Evolutionary conservation across 2,113 vertebrate genomes (phyloP), one percentile per base, ranked within the genome.

Genomic region (Aix galericulata): DNA sequence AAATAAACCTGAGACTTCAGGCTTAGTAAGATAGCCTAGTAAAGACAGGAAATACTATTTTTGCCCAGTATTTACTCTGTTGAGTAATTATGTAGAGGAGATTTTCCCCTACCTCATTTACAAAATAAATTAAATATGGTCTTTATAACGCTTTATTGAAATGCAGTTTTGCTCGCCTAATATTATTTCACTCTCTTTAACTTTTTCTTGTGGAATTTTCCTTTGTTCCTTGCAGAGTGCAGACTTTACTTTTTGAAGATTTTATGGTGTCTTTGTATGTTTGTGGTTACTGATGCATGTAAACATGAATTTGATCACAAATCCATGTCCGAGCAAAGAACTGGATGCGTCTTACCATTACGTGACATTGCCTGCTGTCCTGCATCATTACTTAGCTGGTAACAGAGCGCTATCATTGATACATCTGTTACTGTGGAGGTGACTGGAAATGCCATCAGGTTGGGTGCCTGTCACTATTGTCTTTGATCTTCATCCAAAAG

Each of bases 271-370:
- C 38, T 13, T 67, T 78, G 50, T 1, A 10, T 88, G 58, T 53
- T 87, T 77, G 17, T 58, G 6, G 52, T 93, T 85, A 44, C 84
- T 85, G 58, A 62, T 27, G 34, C 40, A 22, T 44, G 10, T 66
- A 36, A 69, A 27, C 23, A 7, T 20, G 68, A 63, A 38, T 69
- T 73, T 56, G 82, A 86, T 74, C 59, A 67, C 20, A 50, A 67
- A 77, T 62, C 76, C 8, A 6, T 14, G 20, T 63, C 75, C 40
- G 50, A 76, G 42, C 9, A 53, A 62, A 55, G 9, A 68, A 53
- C 32, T 58, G 53, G 31, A 79, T 4, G 0, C 62, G 23, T 11
- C 23, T 89, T 50, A 25, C 46, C 1, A 0, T 34, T 14, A 3
- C 4, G 40, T 76, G 67, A 29, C 40, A 11, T 74, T 84, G 73